Evolutionary conservation across 2,888 invertebrate genomes (phyloP), one percentile per base, ranked within the genome.

Genomic region (Lypha dubia): DNA sequence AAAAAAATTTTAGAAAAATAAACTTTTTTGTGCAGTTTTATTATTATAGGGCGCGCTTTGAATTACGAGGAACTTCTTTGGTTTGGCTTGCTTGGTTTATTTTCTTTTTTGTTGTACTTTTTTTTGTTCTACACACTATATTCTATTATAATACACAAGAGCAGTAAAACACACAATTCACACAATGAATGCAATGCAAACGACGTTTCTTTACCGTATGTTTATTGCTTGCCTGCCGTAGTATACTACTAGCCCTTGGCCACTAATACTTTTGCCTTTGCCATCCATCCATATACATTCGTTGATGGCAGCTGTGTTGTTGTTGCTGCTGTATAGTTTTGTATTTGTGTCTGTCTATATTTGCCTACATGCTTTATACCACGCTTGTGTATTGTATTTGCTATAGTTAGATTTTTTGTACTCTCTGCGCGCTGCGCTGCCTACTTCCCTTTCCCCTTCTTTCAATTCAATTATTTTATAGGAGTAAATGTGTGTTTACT

Each of bases 221-320:
- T 80, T 85, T 83, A 83, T 82, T 86, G 81, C 85, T 83, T 86
- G 86, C 85, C 79, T 86, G 85, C 85, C 85, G 84, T 83, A 83
- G 80, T 86, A 79, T 80, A 85, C 84, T 84, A 89, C 89, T 89
- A 89, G 90, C 90, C 89, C 90, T 90, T 90, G 89, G 89, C 88
- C 89, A 90, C 89, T 88, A 89, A 88, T 86, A 87, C 87, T 86
- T 86, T 87, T 87, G 86, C 86, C 87, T 84, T 84, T 84, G 79
- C 84, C 84, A 84, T 77, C 84, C 84, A 84, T 84, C 73, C 79
- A 79, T 73, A 58, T 67, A 73, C 79, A 84, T 32, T 80, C 75
- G 56, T 74, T 67, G 67, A 73, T 67, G 71, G 63, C 67, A 68
- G 63, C 65, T 24, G 74, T 73, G 71, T 80, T 81, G 68, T 73